Evolutionary conservation across 1,140 invertebrate genomes (phyloP).

Genomic region (Polypedilum vanderplanki): DNA sequence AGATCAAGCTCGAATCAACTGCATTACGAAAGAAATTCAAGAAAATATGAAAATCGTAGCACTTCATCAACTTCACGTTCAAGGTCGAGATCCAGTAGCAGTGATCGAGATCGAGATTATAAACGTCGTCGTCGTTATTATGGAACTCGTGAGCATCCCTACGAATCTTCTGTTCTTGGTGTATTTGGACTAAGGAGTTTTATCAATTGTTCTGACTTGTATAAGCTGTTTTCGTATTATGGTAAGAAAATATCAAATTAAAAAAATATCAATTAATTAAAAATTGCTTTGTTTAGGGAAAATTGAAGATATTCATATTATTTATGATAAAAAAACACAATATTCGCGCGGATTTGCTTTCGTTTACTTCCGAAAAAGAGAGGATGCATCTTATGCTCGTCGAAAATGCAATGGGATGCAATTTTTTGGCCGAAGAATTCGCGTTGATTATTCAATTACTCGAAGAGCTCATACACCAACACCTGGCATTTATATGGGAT

Average conservation of each 20-base stretch:
- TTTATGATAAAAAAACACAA: conserved; percentile 58
- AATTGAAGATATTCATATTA: neutral
- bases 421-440: conserved; percentile 85
- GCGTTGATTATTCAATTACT: conserved; percentile 97
- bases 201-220: conserved; percentile 85
- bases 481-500: conserved; percentile 96
- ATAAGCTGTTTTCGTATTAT: conserved; percentile 88
- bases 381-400: conserved; percentile 90
- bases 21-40: neutral
- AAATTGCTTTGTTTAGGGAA: neutral
- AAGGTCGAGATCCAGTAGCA: neutral
- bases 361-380: conserved; percentile 84
- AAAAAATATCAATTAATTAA: neutral
- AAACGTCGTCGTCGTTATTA: neutral
- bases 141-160: conserved; percentile 62
- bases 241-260: conserved; percentile 46
- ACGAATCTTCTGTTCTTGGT: conserved; percentile 81
- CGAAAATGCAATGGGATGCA: conserved; percentile 89
- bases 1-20: neutral
- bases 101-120: neutral
- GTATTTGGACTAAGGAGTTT: conserved; percentile 91
- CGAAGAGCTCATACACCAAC: conserved; percentile 94
- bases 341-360: conserved; percentile 94
- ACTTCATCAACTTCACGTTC: neutral
- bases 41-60: neutral